Conservation (phyloP, 2,113 vertebrate species). For the Seriola aureovittata region DNA sequence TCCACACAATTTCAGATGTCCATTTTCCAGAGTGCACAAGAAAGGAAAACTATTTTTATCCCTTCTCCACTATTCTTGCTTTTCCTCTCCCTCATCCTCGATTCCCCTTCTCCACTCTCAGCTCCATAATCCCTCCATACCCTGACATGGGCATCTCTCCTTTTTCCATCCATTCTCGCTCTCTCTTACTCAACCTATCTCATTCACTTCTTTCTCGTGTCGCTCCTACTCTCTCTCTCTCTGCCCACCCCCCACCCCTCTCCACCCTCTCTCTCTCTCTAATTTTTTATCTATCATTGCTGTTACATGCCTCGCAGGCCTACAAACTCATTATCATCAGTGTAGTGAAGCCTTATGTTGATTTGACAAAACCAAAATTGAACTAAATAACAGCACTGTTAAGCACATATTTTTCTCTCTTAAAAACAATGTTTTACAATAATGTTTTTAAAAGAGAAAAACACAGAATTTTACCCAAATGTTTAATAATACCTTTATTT, state of each 20-base stretch:
- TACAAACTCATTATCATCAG: constrained; percentile 41
- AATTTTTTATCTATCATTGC: constrained; percentile 23
- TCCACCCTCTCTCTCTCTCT: not conserved
- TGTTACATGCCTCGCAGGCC: constrained; percentile 29
- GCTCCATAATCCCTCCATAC: constrained; percentile 65
- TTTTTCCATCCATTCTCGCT: constrained; percentile 15
- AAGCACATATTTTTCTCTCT: not conserved
- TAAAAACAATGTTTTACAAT: not conserved
- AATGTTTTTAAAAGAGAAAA: not conserved
- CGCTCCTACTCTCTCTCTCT: not conserved
- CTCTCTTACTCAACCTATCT: not conserved
- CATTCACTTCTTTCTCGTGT: constrained; percentile 12
- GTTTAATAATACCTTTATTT: not conserved
- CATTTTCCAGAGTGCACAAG: constrained; percentile 75
- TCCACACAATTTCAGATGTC: constrained; percentile 73
- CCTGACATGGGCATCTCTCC: constrained; percentile 43
- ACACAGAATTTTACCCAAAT: not conserved
- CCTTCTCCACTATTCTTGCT: constrained; percentile 60
- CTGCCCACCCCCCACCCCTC: not conserved
- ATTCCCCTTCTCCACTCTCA: constrained; percentile 35
- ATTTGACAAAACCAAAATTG: constrained; percentile 28
- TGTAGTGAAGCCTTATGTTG: constrained; percentile 14
- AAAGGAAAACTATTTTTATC: constrained; percentile 79
- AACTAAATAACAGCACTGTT: constrained; percentile 16
- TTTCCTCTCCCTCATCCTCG: constrained; percentile 35